A percentile compares a stretch with the other conserved stretches of the same genome.
Evolutionary conservation across 2,888 invertebrate genomes (phyloP).

Genomic region (Tenthredo livida): DNA sequence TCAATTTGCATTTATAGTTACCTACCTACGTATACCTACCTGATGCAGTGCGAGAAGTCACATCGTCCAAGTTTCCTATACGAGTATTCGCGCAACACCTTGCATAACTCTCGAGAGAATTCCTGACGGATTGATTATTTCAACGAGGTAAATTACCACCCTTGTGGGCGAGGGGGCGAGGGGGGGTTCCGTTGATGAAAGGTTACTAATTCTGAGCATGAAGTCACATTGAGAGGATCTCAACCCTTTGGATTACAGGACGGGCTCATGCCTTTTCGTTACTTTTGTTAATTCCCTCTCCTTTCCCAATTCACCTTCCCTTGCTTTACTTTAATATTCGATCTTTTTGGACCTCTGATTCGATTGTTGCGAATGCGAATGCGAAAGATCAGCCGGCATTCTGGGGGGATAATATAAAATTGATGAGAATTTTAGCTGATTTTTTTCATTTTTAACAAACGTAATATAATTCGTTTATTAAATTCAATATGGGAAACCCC

Average conservation of each 20-base stretch:
- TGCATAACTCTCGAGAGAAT: background rate
- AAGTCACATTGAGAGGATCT: background rate
- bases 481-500: too few species aligned
- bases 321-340: background rate
- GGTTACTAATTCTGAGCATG: background rate
- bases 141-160: background rate
- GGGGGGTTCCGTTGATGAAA: background rate
- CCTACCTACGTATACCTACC: background rate
- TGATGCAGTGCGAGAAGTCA: background rate
- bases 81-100: background rate
- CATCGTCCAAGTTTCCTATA: background rate
- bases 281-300: background rate
- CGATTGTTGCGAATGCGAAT: background rate
- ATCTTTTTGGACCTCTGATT: background rate
- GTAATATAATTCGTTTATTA: too few species aligned
- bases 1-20: slow-evolving; percentile 34
- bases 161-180: too few species aligned
- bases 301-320: background rate
- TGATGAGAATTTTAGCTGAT: background rate
- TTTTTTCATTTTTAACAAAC: too few species aligned
- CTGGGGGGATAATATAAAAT: background rate
- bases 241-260: background rate
- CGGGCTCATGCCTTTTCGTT: background rate
- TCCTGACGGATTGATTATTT: background rate
- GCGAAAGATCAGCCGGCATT: background rate